Evolutionary conservation across 2,888 invertebrate species (phyloP).

Genomic region (Octonoba sinensis): DNA sequence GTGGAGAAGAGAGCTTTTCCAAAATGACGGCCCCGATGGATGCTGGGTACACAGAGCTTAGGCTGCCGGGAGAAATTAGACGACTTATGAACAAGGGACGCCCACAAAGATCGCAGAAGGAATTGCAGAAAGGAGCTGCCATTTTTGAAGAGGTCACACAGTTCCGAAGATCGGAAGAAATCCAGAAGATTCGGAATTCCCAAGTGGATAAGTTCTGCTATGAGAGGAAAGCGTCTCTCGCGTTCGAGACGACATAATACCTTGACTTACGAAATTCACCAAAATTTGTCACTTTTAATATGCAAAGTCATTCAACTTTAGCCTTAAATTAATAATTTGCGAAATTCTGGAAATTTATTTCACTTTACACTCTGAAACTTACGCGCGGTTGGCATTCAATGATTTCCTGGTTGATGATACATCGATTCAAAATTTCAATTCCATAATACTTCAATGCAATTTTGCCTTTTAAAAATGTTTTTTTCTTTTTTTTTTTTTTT

Average conservation of each 20-base stretch:
- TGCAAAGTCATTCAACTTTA: no score
- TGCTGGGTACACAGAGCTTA: slow-evolving; percentile 37
- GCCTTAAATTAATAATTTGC: no score
- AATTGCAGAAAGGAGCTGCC: slow-evolving; percentile 7
- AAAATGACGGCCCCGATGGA: slow-evolving; percentile 54
- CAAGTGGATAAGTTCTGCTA: not conserved
- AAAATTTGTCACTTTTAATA: no score
- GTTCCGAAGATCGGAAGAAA: not conserved
- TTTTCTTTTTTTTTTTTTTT: no score
- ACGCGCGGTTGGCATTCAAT: no score
- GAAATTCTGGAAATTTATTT: no score
- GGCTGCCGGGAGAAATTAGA: slow-evolving; percentile 27
- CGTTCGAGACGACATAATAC: not conserved
- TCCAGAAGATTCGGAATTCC: not conserved
- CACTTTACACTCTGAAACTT: no score
- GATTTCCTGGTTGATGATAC: no score
- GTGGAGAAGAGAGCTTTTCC: slow-evolving; percentile 31
- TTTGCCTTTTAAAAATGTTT: no score
- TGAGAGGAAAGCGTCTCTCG: not conserved
- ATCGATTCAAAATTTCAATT: no score
- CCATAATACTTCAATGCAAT: no score
- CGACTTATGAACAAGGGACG: slow-evolving; percentile 22
- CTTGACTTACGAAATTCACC: not conserved
- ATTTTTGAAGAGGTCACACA: not conserved
- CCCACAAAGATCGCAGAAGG: slow-evolving; percentile 5